Conservation (phyloP, 2,888 invertebrate genomes). For the Hypomecis atomaria region DNA sequence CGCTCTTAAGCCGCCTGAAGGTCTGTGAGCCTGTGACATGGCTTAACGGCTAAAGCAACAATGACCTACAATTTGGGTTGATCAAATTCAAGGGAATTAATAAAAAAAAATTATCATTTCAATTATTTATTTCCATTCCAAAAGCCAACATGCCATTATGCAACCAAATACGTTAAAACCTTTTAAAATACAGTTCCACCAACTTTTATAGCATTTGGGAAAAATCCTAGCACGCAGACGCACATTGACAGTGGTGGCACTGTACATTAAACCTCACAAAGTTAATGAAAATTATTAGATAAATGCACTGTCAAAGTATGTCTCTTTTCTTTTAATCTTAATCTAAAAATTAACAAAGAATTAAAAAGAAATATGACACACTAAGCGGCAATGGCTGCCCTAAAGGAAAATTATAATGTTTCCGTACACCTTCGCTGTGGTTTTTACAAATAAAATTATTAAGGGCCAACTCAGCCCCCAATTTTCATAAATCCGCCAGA, state of each 20-base stretch:
- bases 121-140: conserved; percentile 77
- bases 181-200: conserved; percentile 52
- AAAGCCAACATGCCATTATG: conserved; percentile 79
- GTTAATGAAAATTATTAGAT: conserved; percentile 48
- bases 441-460: conserved; percentile 42
- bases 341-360: conserved; percentile 62
- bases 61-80: background rate
- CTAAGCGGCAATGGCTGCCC: conserved; percentile 67
- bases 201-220: background rate
- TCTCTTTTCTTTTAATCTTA: conserved; percentile 68
- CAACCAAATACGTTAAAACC: conserved; percentile 64
- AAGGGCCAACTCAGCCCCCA: background rate
- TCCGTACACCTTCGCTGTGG: conserved; percentile 62
- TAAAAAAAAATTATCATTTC: conserved; percentile 51
- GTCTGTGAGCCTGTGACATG: too few species aligned
- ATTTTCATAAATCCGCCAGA: too few species aligned
- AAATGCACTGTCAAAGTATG: conserved; percentile 78
- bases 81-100: background rate
- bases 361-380: conserved; percentile 81
- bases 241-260: conserved; percentile 10
- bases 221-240: background rate
- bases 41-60: too few species aligned
- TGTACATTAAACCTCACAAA: conserved; percentile 11
- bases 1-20: too few species aligned
- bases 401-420: conserved; percentile 59